A percentile compares a stretch with the other conserved stretches of the same genome.
phyloP scores from a whole-genome alignment of 2,797 vertebrate genomes.

The Lagothrix lagotricha region DNA sequence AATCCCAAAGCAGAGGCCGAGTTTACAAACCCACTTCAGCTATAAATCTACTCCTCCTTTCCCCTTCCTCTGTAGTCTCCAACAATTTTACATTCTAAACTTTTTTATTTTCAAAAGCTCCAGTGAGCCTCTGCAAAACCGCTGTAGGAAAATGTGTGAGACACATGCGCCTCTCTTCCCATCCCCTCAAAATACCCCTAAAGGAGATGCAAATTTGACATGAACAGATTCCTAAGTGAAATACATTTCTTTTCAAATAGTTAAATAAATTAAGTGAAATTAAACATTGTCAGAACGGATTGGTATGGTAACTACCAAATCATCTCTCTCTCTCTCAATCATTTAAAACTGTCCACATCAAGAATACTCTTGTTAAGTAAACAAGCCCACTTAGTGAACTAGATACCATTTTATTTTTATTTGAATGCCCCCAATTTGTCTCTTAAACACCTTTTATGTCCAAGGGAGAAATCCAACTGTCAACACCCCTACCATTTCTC shows the following conservation, averaged over 20 bases:
- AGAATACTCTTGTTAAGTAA: constrained; percentile 37
- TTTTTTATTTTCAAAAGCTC: constrained; percentile 17
- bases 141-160: neutral
- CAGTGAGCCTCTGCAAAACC: neutral
- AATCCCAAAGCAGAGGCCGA: constrained; percentile 75
- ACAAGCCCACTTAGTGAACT: neutral
- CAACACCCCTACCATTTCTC: constrained; percentile 11
- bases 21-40: constrained; percentile 76
- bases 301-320: constrained; percentile 18
- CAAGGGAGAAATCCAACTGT: constrained; percentile 26
- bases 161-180: neutral
- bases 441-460: constrained; percentile 37
- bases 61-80: neutral
- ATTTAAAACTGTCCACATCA: neutral
- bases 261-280: constrained; percentile 36
- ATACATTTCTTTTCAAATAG: constrained; percentile 23
- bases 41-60: constrained; percentile 64
- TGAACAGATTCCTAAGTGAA: neutral
- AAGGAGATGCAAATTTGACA: neutral
- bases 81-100: constrained; percentile 36
- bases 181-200: neutral
- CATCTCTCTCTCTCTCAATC: neutral
- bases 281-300: constrained; percentile 9
- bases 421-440: constrained; percentile 33
- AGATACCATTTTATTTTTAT: constrained; percentile 34